Conservation (phyloP, 2,113 vertebrate genomes). For the Scartelaos histophorus region DNA sequence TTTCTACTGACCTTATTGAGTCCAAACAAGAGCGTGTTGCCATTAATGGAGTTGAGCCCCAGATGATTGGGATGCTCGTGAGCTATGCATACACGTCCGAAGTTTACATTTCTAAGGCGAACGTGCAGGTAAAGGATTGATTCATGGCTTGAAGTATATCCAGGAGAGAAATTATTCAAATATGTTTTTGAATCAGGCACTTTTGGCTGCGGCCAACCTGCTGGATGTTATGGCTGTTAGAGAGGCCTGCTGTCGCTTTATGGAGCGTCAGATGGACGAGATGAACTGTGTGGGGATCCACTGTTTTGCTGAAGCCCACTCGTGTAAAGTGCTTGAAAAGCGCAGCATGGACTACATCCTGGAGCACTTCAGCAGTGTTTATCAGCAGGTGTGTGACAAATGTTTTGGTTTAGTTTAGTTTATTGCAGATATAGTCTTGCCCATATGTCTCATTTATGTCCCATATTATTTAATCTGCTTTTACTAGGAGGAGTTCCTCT, state of each 20-base stretch:
- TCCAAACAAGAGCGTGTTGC: conserved; percentile 81
- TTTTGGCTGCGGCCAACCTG: conserved; percentile 81
- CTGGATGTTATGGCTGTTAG: conserved; percentile 80
- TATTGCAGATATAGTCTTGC: background rate
- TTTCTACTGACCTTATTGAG: conserved; percentile 80
- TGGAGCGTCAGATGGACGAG: conserved; percentile 83
- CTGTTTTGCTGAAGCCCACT: conserved; percentile 81
- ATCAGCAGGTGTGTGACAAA: conserved; percentile 69
- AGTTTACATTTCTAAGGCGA: conserved; percentile 80
- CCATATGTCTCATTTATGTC: background rate
- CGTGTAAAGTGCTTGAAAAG: conserved; percentile 76
- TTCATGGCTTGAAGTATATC: fast-evolving
- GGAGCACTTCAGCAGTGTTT: conserved; percentile 75
- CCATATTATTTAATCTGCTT: background rate
- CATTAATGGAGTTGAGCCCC: conserved; percentile 81
- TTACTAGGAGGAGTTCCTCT: conserved; percentile 79
- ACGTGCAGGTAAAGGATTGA: conserved; percentile 71
- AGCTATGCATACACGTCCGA: conserved; percentile 80
- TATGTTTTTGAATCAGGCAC: conserved; percentile 44
- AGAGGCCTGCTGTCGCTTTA: conserved; percentile 79
- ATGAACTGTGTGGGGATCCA: conserved; percentile 83
- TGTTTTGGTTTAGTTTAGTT: background rate
- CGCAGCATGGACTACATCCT: conserved; percentile 81
- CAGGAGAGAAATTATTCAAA: background rate
- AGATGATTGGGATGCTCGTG: conserved; percentile 83